Evolutionary conservation across 2,888 invertebrate genomes (phyloP), one percentile per base, ranked within the genome.

Genomic region (Mythimna loreyi): DNA sequence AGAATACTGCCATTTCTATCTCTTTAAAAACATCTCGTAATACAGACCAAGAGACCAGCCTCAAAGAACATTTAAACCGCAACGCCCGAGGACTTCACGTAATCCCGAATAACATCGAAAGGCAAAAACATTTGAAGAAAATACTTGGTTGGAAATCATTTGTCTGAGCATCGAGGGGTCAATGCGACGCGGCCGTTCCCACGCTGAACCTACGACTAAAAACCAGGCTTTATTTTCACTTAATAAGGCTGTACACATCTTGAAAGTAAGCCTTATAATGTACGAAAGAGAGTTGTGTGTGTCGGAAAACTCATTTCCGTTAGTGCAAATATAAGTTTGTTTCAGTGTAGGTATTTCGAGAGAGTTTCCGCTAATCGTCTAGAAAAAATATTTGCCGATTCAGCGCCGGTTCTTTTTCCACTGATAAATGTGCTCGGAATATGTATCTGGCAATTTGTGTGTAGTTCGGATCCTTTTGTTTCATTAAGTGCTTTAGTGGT

Each of bases 311-410:
- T 50, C 19, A n/a, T 33, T 72, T 56, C 9, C 0, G 6, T n/a
- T 36, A 66, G 8, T 13, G 86, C 52, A 86, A 75, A 65, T 9
- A 25, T 70, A 86, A 78, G 56, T 80, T 88, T 78, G 88, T 72
- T 71, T 76, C 43, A 67, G 86, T 87, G 86, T 92, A 93, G 92
- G 92, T 94, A 93, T 93, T 94, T 92, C 88, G 89, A 91, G 91
- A 90, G 91, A 92, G 89, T 92, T 92, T 91, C 89, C 92, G 92
- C 93, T 95, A 95, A 96, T 95, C 92, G 93, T 88, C 92, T 90
- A 93, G 92, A 95, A 95, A 94, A 95, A 95, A 95, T 93, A 94
- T 94, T 94, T 93, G 94, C 92, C 87, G 92, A 94, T 90, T 93
- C 92, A 89, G 91, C 92, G 84, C 87, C 85, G 87, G 88, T 86